Conservation (phyloP, 2,888 invertebrate species). For the Standfussiana lucernea region DNA sequence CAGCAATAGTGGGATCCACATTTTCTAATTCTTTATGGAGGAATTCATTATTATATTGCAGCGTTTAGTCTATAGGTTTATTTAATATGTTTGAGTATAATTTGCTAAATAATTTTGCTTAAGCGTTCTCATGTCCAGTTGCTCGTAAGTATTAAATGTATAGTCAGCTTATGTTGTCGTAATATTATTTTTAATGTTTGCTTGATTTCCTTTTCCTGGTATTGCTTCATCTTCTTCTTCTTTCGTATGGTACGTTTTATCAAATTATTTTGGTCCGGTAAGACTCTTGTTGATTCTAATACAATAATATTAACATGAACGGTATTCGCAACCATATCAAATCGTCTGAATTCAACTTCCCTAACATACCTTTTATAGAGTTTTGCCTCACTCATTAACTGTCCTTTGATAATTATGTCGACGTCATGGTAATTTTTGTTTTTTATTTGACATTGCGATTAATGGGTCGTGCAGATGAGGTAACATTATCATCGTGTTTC, state of each 20-base stretch:
- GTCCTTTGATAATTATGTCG: slow-evolving; percentile 60
- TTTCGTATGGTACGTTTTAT: not conserved
- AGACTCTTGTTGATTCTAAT: not conserved
- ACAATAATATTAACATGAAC: not conserved
- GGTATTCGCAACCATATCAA: not conserved
- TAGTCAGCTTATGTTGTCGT: not conserved
- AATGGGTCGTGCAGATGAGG: slow-evolving; percentile 77
- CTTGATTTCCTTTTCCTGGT: not conserved
- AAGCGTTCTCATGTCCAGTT: not conserved
- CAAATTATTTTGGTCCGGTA: not conserved
- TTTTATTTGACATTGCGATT: slow-evolving; percentile 79
- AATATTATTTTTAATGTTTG: not conserved
- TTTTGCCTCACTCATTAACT: slow-evolving; percentile 34
- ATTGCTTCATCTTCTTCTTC: not conserved
- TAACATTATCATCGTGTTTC: slow-evolving; percentile 77
- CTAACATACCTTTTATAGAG: slow-evolving; percentile 34
- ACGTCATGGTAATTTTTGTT: slow-evolving; percentile 71
- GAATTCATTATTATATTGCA: slow-evolving; percentile 42
- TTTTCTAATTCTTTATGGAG: slow-evolving; percentile 53
- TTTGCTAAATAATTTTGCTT: slow-evolving; percentile 9
- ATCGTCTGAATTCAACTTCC: slow-evolving; percentile 39
- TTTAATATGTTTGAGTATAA: not conserved
- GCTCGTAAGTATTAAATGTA: not conserved
- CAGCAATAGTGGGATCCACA: slow-evolving; percentile 28
- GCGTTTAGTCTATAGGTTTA: slow-evolving; percentile 13